Evolutionary conservation across 2,888 invertebrate species (phyloP).

Genomic region (Drosophila silvestris): DNA sequence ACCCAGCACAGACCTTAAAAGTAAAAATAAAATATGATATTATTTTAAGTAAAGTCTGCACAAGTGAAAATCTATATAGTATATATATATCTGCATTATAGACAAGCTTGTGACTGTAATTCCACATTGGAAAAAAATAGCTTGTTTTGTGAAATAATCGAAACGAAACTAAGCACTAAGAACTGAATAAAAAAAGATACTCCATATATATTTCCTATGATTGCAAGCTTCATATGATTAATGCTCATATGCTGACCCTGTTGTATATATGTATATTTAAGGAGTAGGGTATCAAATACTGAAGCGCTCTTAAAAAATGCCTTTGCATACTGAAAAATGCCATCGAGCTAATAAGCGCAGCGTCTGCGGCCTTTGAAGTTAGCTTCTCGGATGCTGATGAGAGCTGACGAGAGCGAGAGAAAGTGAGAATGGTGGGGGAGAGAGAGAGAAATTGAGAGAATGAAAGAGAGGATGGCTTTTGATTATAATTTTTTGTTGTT

Average conservation of each 20-base stretch:
- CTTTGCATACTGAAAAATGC: constrained; percentile 70
- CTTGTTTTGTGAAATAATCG: not conserved
- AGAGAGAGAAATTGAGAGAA: constrained; percentile 1
- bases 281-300: constrained; percentile 35
- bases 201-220: not conserved
- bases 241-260: constrained; percentile 1
- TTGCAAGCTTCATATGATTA: not conserved
- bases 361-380: constrained; percentile 70
- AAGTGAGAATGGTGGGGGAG: not conserved
- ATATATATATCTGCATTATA: not conserved
- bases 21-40: not conserved
- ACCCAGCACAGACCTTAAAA: constrained; percentile 7
- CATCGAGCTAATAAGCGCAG: constrained; percentile 70
- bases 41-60: too few species aligned
- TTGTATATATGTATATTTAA: not conserved
- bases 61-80: not conserved
- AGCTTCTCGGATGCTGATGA: constrained; percentile 24
- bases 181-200: not conserved
- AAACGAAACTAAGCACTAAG: not conserved
- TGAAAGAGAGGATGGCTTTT: constrained; percentile 1
- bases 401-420: too few species aligned
- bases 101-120: not conserved
- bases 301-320: constrained; percentile 73
- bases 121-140: not conserved
- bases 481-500: constrained; percentile 7